A percentile compares a stretch with the other conserved stretches of the same genome.
Conservation (phyloP, 2,113 vertebrate genomes). For the Perca flavescens region DNA sequence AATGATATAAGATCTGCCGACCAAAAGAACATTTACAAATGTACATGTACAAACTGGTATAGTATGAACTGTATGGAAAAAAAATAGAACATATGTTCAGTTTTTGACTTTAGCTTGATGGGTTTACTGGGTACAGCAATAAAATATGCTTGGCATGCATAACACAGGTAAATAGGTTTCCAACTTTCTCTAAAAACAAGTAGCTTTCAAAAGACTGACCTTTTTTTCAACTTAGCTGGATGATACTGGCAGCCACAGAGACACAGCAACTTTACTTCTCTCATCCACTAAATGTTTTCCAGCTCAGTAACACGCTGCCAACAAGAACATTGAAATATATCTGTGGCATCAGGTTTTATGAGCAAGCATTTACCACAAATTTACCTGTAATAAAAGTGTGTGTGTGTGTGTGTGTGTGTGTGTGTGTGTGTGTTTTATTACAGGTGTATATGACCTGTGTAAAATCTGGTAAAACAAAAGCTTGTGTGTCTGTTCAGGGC, state of each 20-base stretch:
- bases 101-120: slow-evolving; percentile 31
- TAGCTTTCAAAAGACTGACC: slow-evolving; percentile 21
- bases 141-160: slow-evolving; percentile 28
- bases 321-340: slow-evolving; percentile 15
- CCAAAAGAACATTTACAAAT: slow-evolving; percentile 30
- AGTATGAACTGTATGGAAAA: background rate
- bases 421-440: too few relatives aligned
- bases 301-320: slow-evolving; percentile 6
- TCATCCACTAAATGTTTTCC: slow-evolving; percentile 6
- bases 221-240: slow-evolving; percentile 27
- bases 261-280: background rate
- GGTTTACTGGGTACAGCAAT: slow-evolving; percentile 31
- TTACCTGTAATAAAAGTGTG: too few relatives aligned
- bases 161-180: slow-evolving; percentile 3
- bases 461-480: too few relatives aligned
- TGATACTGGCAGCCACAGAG: slow-evolving; percentile 1
- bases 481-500: slow-evolving; percentile 8
- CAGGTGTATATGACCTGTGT: too few relatives aligned
- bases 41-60: background rate
- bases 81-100: background rate
- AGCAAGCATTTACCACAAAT: slow-evolving; percentile 33
- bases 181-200: slow-evolving; percentile 6
- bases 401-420: too few relatives aligned
- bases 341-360: slow-evolving; percentile 27
- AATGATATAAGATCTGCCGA: slow-evolving; percentile 36